A percentile compares a stretch with the other conserved stretches of the same genome.
phyloP scores from a whole-genome alignment of 2,888 invertebrate species.

The Macaria notata region DNA sequence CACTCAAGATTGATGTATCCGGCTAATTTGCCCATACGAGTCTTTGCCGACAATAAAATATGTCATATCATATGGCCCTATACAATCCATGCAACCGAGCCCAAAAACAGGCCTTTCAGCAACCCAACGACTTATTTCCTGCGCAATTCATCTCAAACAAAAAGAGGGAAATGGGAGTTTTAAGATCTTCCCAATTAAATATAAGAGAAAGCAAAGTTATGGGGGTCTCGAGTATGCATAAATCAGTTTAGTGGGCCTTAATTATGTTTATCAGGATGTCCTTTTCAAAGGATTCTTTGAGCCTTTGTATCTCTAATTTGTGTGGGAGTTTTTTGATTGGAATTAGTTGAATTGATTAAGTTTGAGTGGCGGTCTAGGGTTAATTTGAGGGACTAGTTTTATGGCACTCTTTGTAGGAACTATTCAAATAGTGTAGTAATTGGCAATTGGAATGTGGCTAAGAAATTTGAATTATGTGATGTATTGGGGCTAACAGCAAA shows the following conservation, averaged over 20 bases:
- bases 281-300: slow-evolving; percentile 45
- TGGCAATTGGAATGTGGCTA: no score
- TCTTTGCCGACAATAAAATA: slow-evolving; percentile 67
- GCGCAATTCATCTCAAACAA: slow-evolving; percentile 59
- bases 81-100: slow-evolving; percentile 59
- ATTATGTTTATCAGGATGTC: slow-evolving; percentile 66
- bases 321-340: slow-evolving; percentile 29
- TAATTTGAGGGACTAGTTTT: not conserved
- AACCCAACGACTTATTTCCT: slow-evolving; percentile 70
- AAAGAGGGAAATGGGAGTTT: slow-evolving; percentile 62
- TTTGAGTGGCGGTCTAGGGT: slow-evolving; percentile 1
- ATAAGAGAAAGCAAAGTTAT: slow-evolving; percentile 66
- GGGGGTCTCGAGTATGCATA: slow-evolving; percentile 63
- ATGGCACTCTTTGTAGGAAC: no score
- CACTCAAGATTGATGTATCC: slow-evolving; percentile 75
- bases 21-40: slow-evolving; percentile 74
- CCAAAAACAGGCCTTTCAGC: slow-evolving; percentile 61
- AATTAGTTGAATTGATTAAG: slow-evolving; percentile 3
- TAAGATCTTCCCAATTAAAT: slow-evolving; percentile 68
- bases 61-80: slow-evolving; percentile 75
- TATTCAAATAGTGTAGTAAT: no score
- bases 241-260: slow-evolving; percentile 64
- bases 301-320: slow-evolving; percentile 47
- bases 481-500: no score
- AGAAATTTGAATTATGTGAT: no score